Evolutionary conservation across 2,888 invertebrate species (phyloP).

Genomic region (Scaptomyza reducta): DNA sequence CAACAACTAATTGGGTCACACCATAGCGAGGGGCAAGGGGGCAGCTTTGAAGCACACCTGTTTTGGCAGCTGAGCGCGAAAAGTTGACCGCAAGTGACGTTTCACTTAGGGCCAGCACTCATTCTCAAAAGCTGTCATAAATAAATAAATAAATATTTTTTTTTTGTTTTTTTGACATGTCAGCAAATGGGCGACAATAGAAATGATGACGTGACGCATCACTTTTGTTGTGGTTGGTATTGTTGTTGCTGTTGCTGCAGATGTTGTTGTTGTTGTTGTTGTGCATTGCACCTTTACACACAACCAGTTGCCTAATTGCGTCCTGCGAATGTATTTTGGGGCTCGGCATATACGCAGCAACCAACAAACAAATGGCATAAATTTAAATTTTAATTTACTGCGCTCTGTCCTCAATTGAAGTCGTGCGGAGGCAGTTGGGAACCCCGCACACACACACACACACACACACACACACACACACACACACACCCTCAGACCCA

Average conservation of each 20-base stretch:
- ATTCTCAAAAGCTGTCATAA: slow-evolving; percentile 60
- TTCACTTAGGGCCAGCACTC: slow-evolving; percentile 64
- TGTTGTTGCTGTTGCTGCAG: slow-evolving; percentile 1
- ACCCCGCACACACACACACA: slow-evolving; percentile 2
- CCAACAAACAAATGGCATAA: slow-evolving; percentile 74
- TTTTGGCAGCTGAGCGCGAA: slow-evolving; percentile 61
- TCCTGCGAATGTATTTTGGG: slow-evolving; percentile 55
- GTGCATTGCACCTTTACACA: slow-evolving; percentile 61
- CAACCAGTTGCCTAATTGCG: slow-evolving; percentile 69
- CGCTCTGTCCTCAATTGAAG: slow-evolving; percentile 70
- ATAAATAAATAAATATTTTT: slow-evolving; percentile 77
- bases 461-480: neutral
- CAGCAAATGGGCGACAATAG: slow-evolving; percentile 74
- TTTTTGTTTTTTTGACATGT: slow-evolving; percentile 66
- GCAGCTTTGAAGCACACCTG: slow-evolving; percentile 57
- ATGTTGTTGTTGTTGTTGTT: neutral
- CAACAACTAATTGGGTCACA: slow-evolving; percentile 74
- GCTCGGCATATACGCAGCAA: slow-evolving; percentile 22
- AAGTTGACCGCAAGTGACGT: slow-evolving; percentile 64
- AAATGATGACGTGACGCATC: slow-evolving; percentile 73
- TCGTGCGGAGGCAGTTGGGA: slow-evolving; percentile 67
- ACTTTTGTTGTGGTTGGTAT: slow-evolving; percentile 10
- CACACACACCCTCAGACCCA: neutral
- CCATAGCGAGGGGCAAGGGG: slow-evolving; percentile 3
- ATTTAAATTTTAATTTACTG: slow-evolving; percentile 82